phyloP scores from a whole-genome alignment of 2,797 vertebrate species.

The Thunnus albacares region DNA sequence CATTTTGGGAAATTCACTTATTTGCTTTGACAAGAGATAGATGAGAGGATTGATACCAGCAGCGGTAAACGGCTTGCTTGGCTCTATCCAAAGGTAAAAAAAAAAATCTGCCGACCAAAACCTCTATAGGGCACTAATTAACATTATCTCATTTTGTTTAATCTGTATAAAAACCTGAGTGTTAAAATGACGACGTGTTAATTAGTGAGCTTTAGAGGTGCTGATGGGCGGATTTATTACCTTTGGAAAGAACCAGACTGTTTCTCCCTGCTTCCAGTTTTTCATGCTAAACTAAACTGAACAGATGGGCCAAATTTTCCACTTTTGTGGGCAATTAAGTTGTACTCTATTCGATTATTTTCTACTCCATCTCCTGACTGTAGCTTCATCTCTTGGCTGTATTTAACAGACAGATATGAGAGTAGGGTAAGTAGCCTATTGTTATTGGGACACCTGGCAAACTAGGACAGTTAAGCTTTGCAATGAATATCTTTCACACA shows the following conservation, averaged over 20 bases:
- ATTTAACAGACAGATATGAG: slow-evolving; percentile 2
- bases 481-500: too few species aligned
- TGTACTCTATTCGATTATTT: not conserved
- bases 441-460: too few species aligned
- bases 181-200: slow-evolving; percentile 18
- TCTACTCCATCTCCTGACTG: not conserved
- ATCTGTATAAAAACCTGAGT: slow-evolving; percentile 8
- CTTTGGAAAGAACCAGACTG: slow-evolving; percentile 2
- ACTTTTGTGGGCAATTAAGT: too few species aligned
- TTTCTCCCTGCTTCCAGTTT: too few species aligned
- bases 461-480: too few species aligned
- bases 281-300: not conserved
- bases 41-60: not conserved
- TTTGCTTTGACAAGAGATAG: not conserved
- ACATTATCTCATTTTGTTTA: not conserved
- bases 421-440: too few species aligned
- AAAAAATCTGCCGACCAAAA: not conserved
- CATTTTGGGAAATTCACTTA: not conserved
- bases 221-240: slow-evolving; percentile 12
- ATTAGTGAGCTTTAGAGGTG: slow-evolving; percentile 13
- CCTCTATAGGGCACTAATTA: slow-evolving; percentile 10
- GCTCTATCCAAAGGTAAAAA: not conserved
- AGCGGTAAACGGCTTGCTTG: not conserved
- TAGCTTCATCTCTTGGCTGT: not conserved
- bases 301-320: not conserved